Conservation (phyloP, 2,113 vertebrate species). For the Rattus rattus region DNA sequence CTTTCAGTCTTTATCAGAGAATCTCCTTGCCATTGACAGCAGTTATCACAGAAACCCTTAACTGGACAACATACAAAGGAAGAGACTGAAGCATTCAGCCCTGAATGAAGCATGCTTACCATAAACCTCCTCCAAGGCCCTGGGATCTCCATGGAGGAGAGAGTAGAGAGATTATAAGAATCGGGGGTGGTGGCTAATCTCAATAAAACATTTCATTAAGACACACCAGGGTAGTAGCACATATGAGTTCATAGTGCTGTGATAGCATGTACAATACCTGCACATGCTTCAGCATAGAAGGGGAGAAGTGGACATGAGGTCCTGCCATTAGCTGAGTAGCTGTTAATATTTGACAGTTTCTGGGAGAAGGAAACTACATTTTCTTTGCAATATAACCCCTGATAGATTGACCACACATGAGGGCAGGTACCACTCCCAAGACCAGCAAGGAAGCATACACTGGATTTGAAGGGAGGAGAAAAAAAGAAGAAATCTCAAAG, state of each 20-base stretch:
- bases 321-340: not conserved
- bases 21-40: not conserved
- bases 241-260: not conserved
- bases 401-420: not conserved
- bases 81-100: not conserved
- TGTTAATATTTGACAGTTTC: not conserved
- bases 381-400: not conserved
- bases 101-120: not conserved
- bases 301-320: not conserved
- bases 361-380: not conserved
- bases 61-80: not conserved
- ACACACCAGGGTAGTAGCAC: not conserved
- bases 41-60: not conserved
- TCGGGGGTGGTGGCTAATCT: not conserved
- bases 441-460: not conserved
- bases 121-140: not conserved
- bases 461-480: not conserved
- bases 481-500: not conserved
- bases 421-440: not conserved
- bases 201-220: not conserved
- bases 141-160: not conserved
- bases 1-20: not conserved
- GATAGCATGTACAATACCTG: not conserved
- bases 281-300: not conserved
- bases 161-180: not conserved